Base-by-base conservation (phyloP, 2,888 invertebrate genomes). In the Polymixis lichenea region DNA sequence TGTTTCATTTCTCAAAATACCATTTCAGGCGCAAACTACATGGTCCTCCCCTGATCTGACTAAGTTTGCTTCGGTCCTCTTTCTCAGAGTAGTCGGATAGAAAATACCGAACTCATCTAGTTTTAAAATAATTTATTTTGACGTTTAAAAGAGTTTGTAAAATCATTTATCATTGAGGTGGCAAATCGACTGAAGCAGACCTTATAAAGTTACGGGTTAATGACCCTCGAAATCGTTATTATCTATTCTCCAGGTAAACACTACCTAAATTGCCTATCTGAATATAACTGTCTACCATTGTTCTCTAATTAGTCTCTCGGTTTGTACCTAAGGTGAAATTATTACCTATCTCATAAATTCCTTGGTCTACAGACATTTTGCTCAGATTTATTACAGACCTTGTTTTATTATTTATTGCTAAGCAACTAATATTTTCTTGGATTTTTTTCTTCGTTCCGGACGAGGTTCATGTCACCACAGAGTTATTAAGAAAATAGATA, bases 291-390 rank as follows among this genome's bases (percentile, higher is more conserved):
- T 56, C 46, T 13, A 53, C 1, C 15, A 72, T 61, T 68, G 55
- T 71, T 70, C 67, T 61, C 22, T 73, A 75, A 85, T 75, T 82
- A 72, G 64, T 53, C 62, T 32, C 51, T 22, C 56, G 72, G 64
- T 78, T 82, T 72, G 64, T 61, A 73, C 22, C 66, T 60, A 56
- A 43, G 13, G 11, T 67, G 61, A 75, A 83, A 78, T 84, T 65
- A 82, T 84, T 77, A 77, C 65, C 69, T 65, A 74, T 77, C 80
- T 73, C 87, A 83, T 87, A 87, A 86, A 86, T 86, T 75, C 64
- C 32, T 73, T 58, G 77, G 64, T 55, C 51, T 69, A 80, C 53
- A 75, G 83, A 75, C 78, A 75, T 71, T 71, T 75, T 15, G 17
- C 28, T 28, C 43, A 78, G 71, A 87, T 87, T 87, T 86, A 86